Base-by-base conservation (phyloP, 2,797 vertebrate species). In the Sarcophilus harrisii region DNA sequence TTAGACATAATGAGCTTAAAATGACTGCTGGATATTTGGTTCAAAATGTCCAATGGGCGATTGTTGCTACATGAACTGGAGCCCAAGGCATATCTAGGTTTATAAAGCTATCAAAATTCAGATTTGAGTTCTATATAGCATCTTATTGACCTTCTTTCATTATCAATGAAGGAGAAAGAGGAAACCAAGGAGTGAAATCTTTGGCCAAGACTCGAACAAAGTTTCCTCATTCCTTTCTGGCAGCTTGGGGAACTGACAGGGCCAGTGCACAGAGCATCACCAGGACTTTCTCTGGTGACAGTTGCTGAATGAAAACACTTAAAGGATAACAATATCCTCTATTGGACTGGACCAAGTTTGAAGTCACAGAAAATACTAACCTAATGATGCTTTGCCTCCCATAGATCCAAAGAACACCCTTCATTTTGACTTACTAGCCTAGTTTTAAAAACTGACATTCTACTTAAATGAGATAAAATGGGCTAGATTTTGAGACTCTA, bases 231-330 rank as follows among this genome's bases (percentile, higher is more conserved):
- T 28, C 9, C 38, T 38, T 81, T 81, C 18, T 81, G 66, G n/a
- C n/a, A 73, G n/a, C 2, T 73, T 38, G 38, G 16, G 38, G n/a
- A 81, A 81, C 6, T 81, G 18, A 8, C 16, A 38, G 66, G 24
- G 18, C n/a, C 66, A 96, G 91, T 97, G 97, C 97, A 98, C 96
- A 96, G 98, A 97, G 94, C 97, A 97, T 94, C 94, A 91, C 94
- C 57, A 3, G 96, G 45, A 38, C 27, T 81, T 92, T 90, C 87
- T 58, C 58, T 57, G 92, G 95, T 94, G 93, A 49, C 62, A 96
- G 94, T 12, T 14, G 30, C 0, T 57, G 96, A n/a, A 92, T 96
- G 97, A 97, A 97, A 93, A 30, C 28, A 94, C 90, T 90, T 96
- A 57, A 94, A 96, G 0, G 52, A 52, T 52, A 95, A 93, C 49